Evolutionary conservation across 2,113 vertebrate genomes (phyloP), one percentile per base, ranked within the genome.

Genomic region (Shinisaurus crocodilurus): DNA sequence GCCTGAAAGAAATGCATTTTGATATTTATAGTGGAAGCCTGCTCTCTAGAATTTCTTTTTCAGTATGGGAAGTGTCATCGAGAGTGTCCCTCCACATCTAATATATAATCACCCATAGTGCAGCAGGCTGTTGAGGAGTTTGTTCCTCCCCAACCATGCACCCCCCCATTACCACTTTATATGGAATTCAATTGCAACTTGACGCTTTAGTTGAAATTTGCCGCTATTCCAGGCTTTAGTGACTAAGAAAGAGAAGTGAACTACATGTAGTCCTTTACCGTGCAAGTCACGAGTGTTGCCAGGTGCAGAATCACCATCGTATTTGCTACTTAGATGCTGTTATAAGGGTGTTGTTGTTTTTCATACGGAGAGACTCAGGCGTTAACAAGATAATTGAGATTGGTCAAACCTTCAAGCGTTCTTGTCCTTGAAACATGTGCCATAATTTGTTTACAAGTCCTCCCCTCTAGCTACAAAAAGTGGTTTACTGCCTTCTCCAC

Each of bases 361-460:
- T 92, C 93, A 95, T 92, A 86, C 63, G 80, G 90, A 18, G 63
- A 89, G 50, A 89, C 60, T 93, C 67, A 92, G 74, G 69, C 95
- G 94, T 93, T 96, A 94, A 86, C 16, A 91, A 88, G 75, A 67
- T 91, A 93, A 91, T 91, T 94, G 91, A 91, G 77, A 91, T 2
- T 12, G 87, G 93, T 92, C 91, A 93, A 82, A 89, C 83, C 86
- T 91, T 93, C 91, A 93, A 77, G 88, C 76, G 86, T 92, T 91
- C 93, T 67, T 91, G 88, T 34, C 92, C 91, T 95, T 95, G 89
- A 93, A 94, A 91, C 70, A 20, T 43, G 27, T 81, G 10, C 40
- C 74, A 69, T 87, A 92, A 93, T 90, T 92, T 74, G 23, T 34
- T 91, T 87, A 80, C 8, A 89, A 65, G 3, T 82, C 40, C 1